Conservation (phyloP, 2,888 invertebrate genomes). For the Eilema caniola region DNA sequence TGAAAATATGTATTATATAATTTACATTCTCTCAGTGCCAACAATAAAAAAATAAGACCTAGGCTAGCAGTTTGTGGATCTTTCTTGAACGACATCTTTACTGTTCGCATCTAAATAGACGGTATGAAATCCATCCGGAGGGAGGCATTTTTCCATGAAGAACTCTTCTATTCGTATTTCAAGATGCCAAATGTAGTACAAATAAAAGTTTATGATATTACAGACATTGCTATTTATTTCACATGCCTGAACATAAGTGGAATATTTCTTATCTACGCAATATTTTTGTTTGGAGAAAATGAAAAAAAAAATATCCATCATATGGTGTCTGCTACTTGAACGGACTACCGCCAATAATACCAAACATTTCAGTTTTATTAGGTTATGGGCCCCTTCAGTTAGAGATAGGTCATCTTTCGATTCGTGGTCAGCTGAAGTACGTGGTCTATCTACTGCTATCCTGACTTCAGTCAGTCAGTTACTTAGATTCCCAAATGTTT, state of each 20-base stretch:
- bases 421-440: neutral
- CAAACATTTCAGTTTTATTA: too few relatives aligned
- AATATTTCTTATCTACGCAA: neutral
- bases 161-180: constrained; percentile 29
- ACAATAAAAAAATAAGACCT: constrained; percentile 4
- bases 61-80: neutral
- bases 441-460: neutral
- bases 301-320: neutral
- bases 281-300: neutral
- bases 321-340: too few relatives aligned
- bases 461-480: neutral
- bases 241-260: neutral
- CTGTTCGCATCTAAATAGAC: constrained; percentile 19
- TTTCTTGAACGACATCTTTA: constrained; percentile 21
- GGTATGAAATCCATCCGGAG: constrained; percentile 28
- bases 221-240: constrained; percentile 23
- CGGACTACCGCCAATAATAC: too few relatives aligned
- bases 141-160: constrained; percentile 20
- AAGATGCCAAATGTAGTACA: constrained; percentile 21
- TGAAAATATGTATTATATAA: neutral
- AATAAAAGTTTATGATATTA: constrained; percentile 20
- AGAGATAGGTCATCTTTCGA: too few relatives aligned
- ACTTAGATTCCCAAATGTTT: neutral
- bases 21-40: neutral
- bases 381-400: too few relatives aligned